Evolutionary conservation across 2,113 vertebrate genomes (phyloP).

Genomic region (Halichoeres trimaculatus): DNA sequence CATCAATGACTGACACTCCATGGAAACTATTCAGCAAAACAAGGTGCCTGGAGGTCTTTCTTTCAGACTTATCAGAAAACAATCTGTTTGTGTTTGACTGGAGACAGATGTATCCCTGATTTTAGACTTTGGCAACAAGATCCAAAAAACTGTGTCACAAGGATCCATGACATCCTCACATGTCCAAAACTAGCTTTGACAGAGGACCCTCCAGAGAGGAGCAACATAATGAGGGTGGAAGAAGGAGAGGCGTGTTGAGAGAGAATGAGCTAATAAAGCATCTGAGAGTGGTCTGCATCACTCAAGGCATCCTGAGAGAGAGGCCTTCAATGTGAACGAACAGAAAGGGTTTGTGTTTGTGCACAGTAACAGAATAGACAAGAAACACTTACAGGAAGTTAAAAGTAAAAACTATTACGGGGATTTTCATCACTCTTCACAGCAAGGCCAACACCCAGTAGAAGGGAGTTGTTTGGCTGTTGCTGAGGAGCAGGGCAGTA

Average conservation of each 20-base stretch:
- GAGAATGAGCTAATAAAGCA: constrained; percentile 29
- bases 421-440: not conserved
- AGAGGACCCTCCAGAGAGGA: constrained; percentile 18
- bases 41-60: constrained; percentile 32
- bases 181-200: constrained; percentile 33
- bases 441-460: constrained; percentile 6
- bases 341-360: constrained; percentile 10
- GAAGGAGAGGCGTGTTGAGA: constrained; percentile 10
- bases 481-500: constrained; percentile 32
- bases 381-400: constrained; percentile 7
- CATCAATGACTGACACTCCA: constrained; percentile 8
- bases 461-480: constrained; percentile 45
- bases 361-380: constrained; percentile 11
- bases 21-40: constrained; percentile 44
- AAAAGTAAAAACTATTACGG: not conserved
- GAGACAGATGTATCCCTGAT: constrained; percentile 20
- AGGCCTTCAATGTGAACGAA: constrained; percentile 6
- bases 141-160: constrained; percentile 11
- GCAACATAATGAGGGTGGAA: constrained; percentile 10
- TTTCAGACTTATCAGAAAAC: constrained; percentile 40
- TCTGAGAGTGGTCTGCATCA: constrained; percentile 25
- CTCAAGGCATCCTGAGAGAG: constrained; percentile 35
- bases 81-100: not conserved
- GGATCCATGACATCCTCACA: constrained; percentile 18
- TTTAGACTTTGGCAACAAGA: not conserved